These are phyloP conservation scores for Cranoglanis bouderius DNA, from an alignment of 2,113 vertebrate species.

Conservation along the genomic window DNA sequence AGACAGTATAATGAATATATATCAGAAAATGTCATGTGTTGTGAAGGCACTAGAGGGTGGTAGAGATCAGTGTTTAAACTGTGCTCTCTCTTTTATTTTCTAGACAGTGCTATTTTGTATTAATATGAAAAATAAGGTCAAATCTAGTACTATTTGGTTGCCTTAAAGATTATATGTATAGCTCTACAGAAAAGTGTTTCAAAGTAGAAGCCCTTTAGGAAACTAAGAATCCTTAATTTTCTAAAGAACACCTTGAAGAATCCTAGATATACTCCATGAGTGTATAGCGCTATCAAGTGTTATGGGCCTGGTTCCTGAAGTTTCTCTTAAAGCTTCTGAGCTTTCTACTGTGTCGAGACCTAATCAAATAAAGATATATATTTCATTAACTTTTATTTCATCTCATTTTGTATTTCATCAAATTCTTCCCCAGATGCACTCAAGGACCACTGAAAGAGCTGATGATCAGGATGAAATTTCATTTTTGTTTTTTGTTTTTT, in stretches of 20 bases:
- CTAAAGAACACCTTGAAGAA: not conserved
- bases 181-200: not conserved
- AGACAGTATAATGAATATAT: not conserved
- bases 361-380: not conserved
- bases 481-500: not conserved
- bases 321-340: not conserved
- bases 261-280: not conserved
- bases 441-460: not conserved
- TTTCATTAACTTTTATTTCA: not conserved
- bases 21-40: not conserved
- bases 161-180: not conserved
- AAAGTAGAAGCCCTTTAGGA: not conserved
- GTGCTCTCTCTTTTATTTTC: not conserved
- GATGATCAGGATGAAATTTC: not conserved
- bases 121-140: constrained; percentile 2
- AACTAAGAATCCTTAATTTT: not conserved
- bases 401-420: not conserved
- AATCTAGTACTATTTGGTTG: not conserved
- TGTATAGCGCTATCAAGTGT: not conserved
- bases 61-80: constrained; percentile 21
- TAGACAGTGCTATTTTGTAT: not conserved
- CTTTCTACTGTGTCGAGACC: not conserved
- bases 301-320: not conserved
- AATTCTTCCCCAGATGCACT: not conserved
- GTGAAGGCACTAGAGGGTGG: constrained; percentile 36